Base-by-base conservation (phyloP, 2,797 vertebrate genomes). In the Paedocypris micromegethes region DNA sequence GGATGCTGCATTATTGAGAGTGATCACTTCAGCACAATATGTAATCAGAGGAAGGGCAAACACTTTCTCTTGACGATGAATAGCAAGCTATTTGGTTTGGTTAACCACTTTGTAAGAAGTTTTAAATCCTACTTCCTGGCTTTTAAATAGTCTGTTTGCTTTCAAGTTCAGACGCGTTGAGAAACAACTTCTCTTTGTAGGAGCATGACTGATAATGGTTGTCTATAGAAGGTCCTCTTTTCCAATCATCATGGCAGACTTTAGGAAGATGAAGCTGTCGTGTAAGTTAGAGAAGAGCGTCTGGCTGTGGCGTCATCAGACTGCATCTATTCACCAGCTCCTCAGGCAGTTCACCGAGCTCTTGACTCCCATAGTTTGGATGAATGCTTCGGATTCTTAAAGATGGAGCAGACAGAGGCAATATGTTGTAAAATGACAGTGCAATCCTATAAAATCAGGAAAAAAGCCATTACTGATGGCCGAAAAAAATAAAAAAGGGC, bases 401-500 rank as follows among this genome's bases (percentile, higher is more conserved):
- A 72, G 74, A 71, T 64, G 53, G 64, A 81, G 73, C 74, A 66
- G 73, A 77, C 74, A 57, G 71, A 66, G 75, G 74, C 72, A 69
- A 80, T 80, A 76, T 23, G 67, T 65, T 72, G 52, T 76, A 81
- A 76, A 81, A 85, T 75, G 72, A 66, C 72, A 69, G 73, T 57
- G 58, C 39, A 59, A 52, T 64, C 68, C 66, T 72, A 59, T 77
- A 63, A 77, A 77, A 72, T 74, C 53, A 75, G 74, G 79, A 64
- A 75, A 77, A 65, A 81, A 77, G 64, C 74, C 78, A 79, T 78
- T 74, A 76, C 70, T 46, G 48, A 46, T 38, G 64, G 46, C 48
- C 72, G 23, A 23, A 77, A 48, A 57, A 81, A 75, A 84, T 80
- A 86, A 60, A 60, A 70, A 4, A 45, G 46, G 47, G 46, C 68